Base-by-base conservation (phyloP, 2,113 vertebrate species). In the Corydoras maculifer region DNA sequence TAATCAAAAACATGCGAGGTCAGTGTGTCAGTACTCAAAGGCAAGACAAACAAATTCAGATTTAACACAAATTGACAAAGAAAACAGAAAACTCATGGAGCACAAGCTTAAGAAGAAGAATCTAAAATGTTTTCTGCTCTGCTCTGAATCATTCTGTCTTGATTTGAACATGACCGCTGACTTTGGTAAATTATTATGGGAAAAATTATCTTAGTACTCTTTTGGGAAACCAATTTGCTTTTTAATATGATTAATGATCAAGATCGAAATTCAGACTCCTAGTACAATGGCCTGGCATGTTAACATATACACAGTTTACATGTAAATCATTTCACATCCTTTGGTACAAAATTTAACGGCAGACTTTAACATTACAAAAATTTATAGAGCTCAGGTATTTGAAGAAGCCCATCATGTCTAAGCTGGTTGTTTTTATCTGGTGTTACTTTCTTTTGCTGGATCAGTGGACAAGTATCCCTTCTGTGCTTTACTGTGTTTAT, bases 1-100 rank as follows among this genome's bases (percentile, higher is more conserved):
- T 76, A 62, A 77, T 77, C 48, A 82, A 73, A 79, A 62, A 53
- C 70, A 72, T 15, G 10, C 13, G 72, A 65, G 72, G 65, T 80
- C 71, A 80, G 15, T 43, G 62, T 60, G 43, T 74, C 51, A 75
- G 48, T 53, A 30, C 11, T 31, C 61, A 4, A 2, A 53, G 58
- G 70, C 13, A 35, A 11, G 58, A 35, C 63, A 75, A 74, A 60
- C 31, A 62, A 53, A 64, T 50, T 59, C 0, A 70, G 48, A 32
- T 31, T 74, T 72, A 65, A 62, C 55, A 2, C 35, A 43, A 43
- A 43, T 43, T 63, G 32, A 65, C 50, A 35, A 43, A 43, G 32
- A 29, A 68, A 72, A 65, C n/a, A 54, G 58, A 35, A 58, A 65
- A 72, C 69, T 54, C 30, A 65, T 54, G 58, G 58, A 51, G 60